Base-by-base conservation (phyloP, 2,888 invertebrate genomes). In the Ochropleura plecta region DNA sequence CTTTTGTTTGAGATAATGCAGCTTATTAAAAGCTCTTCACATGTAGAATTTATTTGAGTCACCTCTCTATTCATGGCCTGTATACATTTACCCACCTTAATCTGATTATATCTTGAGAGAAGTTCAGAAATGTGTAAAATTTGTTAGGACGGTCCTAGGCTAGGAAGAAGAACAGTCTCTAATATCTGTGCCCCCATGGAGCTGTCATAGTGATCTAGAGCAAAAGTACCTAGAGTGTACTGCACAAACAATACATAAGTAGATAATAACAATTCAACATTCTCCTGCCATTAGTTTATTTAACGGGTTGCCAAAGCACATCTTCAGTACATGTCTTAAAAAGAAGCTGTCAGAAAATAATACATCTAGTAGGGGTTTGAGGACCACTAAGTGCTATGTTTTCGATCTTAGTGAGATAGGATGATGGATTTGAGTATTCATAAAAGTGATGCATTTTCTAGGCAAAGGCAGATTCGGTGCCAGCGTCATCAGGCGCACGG, bases 401-500 rank as follows among this genome's bases (percentile, higher is more conserved):
- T 30, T 30, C 30, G 30, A 30, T 30, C 30, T 30, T 30, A 30
- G 30, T 30, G 30, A 30, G 30, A 30, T 30, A 30, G 30, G 30
- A 30, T 30, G 30, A 30, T 30, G 30, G 30, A 30, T 30, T 30
- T 30, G 30, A 57, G 4, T 64, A 16, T 12, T 44, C 12, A 55
- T 60, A 16, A 7, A 49, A 18, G 6, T 44, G 0, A 60, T 78
- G 5, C 62, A 42, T 70, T 51, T 84, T 87, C 48, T 63, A 96
- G 96, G 95, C 73, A 97, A 97, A 91, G 96, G 96, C 70, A 92
- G 97, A 79, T 97, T 97, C 91, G 97, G 97, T 82, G 96, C 97
- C 78, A 97, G 96, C 94, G 97, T 96, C 81, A 98, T 98, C 88
- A 96, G 98, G 89, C 97, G 98, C 86, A 98, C 98, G 76, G 98